Evolutionary conservation across 2,113 vertebrate species (phyloP).

Genomic region (Corydoras sp.): DNA sequence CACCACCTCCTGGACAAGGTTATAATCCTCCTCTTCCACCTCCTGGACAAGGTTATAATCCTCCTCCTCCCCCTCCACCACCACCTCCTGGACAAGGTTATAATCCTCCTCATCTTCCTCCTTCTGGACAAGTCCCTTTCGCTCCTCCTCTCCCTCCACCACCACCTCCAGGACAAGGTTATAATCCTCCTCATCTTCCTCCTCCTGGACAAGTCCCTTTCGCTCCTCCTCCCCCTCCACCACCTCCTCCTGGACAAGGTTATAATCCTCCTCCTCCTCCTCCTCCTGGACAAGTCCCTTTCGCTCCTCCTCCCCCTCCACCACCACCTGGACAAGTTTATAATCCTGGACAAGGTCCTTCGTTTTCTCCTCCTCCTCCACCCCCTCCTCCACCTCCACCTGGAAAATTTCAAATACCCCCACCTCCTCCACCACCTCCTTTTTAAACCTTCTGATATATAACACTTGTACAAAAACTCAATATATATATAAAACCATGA

Average conservation of each 20-base stretch:
- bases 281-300: too few relatives aligned
- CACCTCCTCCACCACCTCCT: conserved; percentile 25
- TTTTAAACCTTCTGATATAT: conserved; percentile 6
- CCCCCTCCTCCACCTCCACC: neutral
- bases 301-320: neutral
- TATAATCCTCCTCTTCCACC: too few relatives aligned
- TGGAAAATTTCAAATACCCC: conserved; percentile 4
- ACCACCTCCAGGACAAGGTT: neutral
- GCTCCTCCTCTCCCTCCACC: conserved; percentile 12
- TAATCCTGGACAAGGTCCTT: neutral
- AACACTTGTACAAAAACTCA: neutral
- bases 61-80: conserved; percentile 12
- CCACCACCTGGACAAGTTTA: conserved; percentile 10
- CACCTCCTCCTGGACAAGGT: conserved; percentile 6
- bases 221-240: neutral
- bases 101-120: neutral
- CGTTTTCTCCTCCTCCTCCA: conserved; percentile 11
- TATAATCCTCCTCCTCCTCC: neutral
- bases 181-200: too few relatives aligned
- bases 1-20: neutral
- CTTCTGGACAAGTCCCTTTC: neutral
- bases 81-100: neutral
- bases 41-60: too few relatives aligned
- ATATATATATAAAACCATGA: too few relatives aligned
- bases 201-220: too few relatives aligned